A percentile compares a stretch with the other conserved stretches of the same genome.
Evolutionary conservation across 2,797 vertebrate genomes (phyloP).

Genomic region (Octomys mimax): DNA sequence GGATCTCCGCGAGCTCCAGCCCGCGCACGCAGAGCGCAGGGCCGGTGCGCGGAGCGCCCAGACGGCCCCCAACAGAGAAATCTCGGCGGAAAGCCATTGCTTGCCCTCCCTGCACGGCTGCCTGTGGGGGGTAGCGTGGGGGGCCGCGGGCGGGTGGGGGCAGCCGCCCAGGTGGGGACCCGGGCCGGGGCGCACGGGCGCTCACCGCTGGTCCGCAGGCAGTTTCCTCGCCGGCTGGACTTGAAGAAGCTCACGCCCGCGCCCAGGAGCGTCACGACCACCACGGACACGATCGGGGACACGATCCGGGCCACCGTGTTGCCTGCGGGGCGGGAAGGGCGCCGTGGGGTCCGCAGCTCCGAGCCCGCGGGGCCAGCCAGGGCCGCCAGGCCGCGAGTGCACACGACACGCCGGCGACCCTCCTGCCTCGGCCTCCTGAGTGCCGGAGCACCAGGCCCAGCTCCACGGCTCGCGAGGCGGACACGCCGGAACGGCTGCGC

Average conservation of each 20-base stretch:
- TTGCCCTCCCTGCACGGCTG: no score
- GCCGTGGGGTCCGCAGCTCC: no score
- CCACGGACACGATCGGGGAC: constrained; percentile 86
- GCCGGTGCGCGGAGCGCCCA: not conserved
- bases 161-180: not conserved
- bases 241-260: constrained; percentile 76
- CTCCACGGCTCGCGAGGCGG: no score
- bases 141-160: accelerated
- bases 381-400: no score
- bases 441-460: no score
- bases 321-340: not conserved
- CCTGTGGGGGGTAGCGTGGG: no score
- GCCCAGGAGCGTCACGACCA: constrained; percentile 84
- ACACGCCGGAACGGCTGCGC: no score
- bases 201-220: constrained; percentile 83
- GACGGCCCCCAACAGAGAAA: no score
- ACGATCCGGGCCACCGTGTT: constrained; percentile 84
- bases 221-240: constrained; percentile 81
- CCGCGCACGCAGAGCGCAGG: not conserved
- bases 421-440: not conserved
- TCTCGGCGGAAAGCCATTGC: no score
- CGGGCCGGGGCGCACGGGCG: accelerated
- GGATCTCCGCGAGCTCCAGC: not conserved
- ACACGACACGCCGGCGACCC: no score
- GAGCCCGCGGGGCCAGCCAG: no score